phyloP scores from a whole-genome alignment of 1,140 invertebrate species.

The Caenorhabditis latens region DNA sequence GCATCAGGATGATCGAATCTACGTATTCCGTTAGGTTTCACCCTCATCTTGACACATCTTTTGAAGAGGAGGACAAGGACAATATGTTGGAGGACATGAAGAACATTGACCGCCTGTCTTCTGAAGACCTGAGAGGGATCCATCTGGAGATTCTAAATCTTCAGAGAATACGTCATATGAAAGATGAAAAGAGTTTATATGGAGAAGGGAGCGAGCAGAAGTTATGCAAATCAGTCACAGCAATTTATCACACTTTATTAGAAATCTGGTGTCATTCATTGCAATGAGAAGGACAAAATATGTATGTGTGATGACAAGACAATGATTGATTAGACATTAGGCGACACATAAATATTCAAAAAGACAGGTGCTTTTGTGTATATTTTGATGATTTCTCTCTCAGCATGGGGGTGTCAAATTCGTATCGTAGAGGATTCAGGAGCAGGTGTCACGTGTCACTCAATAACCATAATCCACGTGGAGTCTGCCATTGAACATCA shows the following conservation, averaged over 20 bases:
- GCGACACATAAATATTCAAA: not conserved
- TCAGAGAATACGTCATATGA: not conserved
- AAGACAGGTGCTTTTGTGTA: not conserved
- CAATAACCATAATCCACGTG: no score
- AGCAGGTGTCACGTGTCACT: no score
- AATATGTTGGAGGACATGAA: not conserved
- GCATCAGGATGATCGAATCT: not conserved
- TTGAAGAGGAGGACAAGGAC: conserved; percentile 20
- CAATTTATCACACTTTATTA: conserved; percentile 35
- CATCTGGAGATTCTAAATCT: not conserved
- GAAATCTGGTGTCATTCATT: not conserved
- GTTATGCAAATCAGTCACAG: no score
- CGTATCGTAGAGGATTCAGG: no score
- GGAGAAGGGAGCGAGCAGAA: not conserved
- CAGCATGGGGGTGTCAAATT: not conserved
- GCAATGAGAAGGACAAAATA: not conserved
- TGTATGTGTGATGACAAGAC: conserved; percentile 1
- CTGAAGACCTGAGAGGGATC: not conserved
- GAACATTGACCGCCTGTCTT: not conserved
- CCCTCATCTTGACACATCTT: conserved; percentile 2
- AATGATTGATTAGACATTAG: not conserved
- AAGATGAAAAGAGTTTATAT: not conserved
- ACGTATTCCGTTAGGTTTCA: not conserved
- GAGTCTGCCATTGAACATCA: no score
- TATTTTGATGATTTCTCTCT: not conserved